Conservation (phyloP, 2,797 vertebrate species). For the Cossypha polioptera region DNA sequence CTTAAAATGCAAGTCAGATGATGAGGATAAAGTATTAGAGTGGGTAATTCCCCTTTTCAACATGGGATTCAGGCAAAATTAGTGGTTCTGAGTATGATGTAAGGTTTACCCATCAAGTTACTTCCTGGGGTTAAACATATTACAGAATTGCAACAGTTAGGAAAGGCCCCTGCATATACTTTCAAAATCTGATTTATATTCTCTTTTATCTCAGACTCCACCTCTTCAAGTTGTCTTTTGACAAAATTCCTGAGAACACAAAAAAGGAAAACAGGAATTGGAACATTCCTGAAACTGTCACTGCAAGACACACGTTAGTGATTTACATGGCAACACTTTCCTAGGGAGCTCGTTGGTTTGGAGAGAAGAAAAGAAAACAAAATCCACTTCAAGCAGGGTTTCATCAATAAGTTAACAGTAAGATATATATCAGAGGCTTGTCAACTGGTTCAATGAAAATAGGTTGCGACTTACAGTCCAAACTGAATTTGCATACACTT, state of each 20-base stretch:
- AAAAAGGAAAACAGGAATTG: background rate
- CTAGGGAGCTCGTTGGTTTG: background rate
- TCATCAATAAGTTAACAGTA: background rate
- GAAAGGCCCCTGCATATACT: background rate
- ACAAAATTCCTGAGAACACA: slow-evolving; percentile 26
- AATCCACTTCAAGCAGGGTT: background rate
- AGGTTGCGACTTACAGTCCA: background rate
- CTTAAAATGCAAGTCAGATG: slow-evolving; percentile 55
- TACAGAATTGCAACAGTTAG: slow-evolving; percentile 32
- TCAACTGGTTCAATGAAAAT: background rate
- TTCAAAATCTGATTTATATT: slow-evolving; percentile 52
- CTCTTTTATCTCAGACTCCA: slow-evolving; percentile 53
- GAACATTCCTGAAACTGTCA: slow-evolving; percentile 25
- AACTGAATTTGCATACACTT: background rate
- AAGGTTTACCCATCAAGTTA: slow-evolving; percentile 52
- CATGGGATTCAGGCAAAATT: slow-evolving; percentile 60
- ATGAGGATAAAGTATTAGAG: slow-evolving; percentile 51
- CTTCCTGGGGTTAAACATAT: slow-evolving; percentile 58
- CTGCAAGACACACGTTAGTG: background rate
- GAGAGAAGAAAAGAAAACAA: background rate
- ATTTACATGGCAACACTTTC: background rate
- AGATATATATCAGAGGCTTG: background rate
- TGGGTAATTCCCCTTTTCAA: slow-evolving; percentile 66
- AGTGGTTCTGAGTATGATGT: slow-evolving; percentile 53
- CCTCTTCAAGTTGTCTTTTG: background rate